A percentile compares a stretch with the other conserved stretches of the same genome.
These are phyloP conservation scores for Luperina nickerlii DNA, from an alignment of 2,888 invertebrate species.

Conservation along the genomic window DNA sequence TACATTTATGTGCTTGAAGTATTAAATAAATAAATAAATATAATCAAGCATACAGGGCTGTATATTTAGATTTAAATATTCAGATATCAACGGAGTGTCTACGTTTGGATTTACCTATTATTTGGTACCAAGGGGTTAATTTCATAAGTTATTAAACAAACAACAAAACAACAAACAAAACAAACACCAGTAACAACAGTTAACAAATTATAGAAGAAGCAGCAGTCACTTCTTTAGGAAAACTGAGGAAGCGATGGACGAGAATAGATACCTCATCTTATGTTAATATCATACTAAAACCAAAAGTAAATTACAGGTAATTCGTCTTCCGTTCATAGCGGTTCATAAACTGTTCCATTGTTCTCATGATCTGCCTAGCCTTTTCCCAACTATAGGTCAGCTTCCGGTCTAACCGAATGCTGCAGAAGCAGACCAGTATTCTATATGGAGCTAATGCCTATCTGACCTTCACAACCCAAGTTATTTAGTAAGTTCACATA, in stretches of 20 bases:
- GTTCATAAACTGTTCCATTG: background rate
- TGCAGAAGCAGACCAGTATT: background rate
- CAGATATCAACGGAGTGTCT: background rate
- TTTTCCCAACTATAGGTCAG: background rate
- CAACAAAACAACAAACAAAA: too few relatives aligned
- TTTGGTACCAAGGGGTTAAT: conserved; percentile 4
- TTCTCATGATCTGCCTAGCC: background rate
- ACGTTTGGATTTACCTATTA: conserved; percentile 4
- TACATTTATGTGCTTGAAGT: too few relatives aligned
- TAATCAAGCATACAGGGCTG: conserved; percentile 2
- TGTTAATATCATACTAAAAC: background rate
- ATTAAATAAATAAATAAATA: too few relatives aligned
- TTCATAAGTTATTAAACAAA: background rate
- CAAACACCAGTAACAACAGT: too few relatives aligned
- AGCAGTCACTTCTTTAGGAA: background rate
- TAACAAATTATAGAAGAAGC: background rate
- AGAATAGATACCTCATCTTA: too few relatives aligned
- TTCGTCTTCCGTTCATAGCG: background rate
- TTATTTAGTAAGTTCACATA: too few relatives aligned
- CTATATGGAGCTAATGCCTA: background rate
- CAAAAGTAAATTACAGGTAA: background rate
- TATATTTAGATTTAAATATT: conserved; percentile 22
- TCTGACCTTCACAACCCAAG: too few relatives aligned
- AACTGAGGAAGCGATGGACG: background rate
- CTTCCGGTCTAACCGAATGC: background rate